These are phyloP conservation scores for Rhabdornis inornatus DNA, from an alignment of 2,113 vertebrate species.

Conservation along the genomic window DNA sequence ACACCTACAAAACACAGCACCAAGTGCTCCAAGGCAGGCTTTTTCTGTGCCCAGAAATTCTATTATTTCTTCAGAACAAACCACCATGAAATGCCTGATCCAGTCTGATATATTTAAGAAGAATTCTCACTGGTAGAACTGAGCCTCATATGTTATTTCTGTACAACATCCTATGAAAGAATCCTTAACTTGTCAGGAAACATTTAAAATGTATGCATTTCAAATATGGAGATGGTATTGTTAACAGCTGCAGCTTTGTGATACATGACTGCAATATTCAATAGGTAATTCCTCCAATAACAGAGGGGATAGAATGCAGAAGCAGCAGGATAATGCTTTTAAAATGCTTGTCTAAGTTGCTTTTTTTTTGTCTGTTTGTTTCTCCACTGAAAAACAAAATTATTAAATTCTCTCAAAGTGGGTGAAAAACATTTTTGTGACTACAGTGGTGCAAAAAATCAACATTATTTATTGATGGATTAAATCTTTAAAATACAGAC, in stretches of 20 bases:
- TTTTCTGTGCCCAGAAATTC: not conserved
- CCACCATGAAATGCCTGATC: not conserved
- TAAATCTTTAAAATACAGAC: not conserved
- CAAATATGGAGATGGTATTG: not conserved
- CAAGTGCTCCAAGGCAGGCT: not conserved
- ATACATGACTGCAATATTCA: not conserved
- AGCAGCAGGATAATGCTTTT: not conserved
- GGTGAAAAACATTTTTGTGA: not conserved
- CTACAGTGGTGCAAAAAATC: not conserved
- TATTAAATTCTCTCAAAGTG: not conserved
- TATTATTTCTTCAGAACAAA: not conserved
- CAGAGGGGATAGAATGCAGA: not conserved
- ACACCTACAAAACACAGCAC: not conserved
- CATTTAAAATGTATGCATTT: not conserved
- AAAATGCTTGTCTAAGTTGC: not conserved
- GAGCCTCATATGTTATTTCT: not conserved
- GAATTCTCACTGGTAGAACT: not conserved
- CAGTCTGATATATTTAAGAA: not conserved
- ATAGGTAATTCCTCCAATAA: not conserved
- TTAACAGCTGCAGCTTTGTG: not conserved
- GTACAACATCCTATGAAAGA: not conserved
- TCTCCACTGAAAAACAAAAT: not conserved
- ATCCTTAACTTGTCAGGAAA: not conserved
- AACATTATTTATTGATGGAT: not conserved
- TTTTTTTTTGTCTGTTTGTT: not conserved